Evolutionary conservation across 2,797 vertebrate species (phyloP).

Genomic region (Trachurus trachurus): DNA sequence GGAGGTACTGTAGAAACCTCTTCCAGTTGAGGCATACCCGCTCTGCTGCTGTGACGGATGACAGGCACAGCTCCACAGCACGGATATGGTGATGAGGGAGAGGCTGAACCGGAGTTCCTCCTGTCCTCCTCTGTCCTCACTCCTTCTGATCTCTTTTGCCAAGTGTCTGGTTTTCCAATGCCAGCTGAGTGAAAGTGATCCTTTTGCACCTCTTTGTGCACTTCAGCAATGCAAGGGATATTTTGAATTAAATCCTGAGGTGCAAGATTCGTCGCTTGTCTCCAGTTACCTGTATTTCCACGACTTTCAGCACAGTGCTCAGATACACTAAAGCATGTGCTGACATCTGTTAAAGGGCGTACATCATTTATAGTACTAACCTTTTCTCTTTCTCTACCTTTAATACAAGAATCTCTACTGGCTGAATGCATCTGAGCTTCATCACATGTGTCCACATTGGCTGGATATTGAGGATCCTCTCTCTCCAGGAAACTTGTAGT

Average conservation of each 20-base stretch:
- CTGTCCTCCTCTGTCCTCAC: constrained; percentile 5
- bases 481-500: constrained; percentile 9
- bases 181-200: constrained; percentile 32
- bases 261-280: constrained; percentile 2
- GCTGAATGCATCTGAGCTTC: background rate
- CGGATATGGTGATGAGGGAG: constrained; percentile 22
- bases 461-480: background rate
- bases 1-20: constrained; percentile 9
- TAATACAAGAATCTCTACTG: constrained; percentile 1
- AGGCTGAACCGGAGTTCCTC: constrained; percentile 9
- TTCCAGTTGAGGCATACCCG: constrained; percentile 19
- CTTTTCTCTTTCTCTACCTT: background rate
- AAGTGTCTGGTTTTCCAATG: constrained; percentile 17
- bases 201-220: constrained; percentile 21
- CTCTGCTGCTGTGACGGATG: constrained; percentile 75
- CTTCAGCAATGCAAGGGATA: background rate
- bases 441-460: background rate
- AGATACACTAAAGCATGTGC: background rate
- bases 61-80: constrained; percentile 73
- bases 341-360: constrained; percentile 6
- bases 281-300: constrained; percentile 6
- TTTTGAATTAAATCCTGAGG: constrained; percentile 25
- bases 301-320: background rate
- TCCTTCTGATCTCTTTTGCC: constrained; percentile 27
- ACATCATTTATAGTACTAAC: too few relatives aligned